Conservation (phyloP, 2,797 vertebrate genomes). For the Megaceryle alcyon region DNA sequence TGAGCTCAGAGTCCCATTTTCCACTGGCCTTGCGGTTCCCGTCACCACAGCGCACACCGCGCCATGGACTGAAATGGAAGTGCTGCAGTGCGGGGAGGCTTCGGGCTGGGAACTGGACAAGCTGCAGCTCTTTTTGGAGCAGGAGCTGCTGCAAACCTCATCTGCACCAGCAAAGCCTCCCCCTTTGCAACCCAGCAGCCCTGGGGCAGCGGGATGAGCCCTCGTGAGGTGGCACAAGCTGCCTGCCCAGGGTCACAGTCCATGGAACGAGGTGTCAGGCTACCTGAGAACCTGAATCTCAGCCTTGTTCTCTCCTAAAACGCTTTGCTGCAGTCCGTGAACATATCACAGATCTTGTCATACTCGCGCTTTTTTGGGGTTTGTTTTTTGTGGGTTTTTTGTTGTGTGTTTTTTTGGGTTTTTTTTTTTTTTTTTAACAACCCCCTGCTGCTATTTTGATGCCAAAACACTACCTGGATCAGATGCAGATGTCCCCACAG, state of each 20-base stretch:
- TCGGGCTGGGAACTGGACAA: accelerated
- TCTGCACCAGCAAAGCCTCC: background rate
- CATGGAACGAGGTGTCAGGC: background rate
- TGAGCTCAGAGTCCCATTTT: conserved; percentile 75
- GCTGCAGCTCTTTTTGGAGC: background rate
- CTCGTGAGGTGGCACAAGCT: background rate
- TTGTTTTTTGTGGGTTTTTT: too few species aligned
- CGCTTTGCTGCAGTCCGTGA: background rate
- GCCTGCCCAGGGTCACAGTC: accelerated
- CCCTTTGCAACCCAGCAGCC: background rate
- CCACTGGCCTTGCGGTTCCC: background rate
- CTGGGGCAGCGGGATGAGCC: background rate
- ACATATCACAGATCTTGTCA: background rate
- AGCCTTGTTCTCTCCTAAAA: background rate
- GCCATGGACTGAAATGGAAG: conserved; percentile 63
- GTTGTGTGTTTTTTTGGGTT: background rate
- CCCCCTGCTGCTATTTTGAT: background rate
- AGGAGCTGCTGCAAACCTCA: background rate
- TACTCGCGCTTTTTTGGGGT: background rate
- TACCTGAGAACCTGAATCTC: background rate
- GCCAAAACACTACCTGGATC: conserved; percentile 19
- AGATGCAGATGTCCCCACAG: conserved; percentile 11
- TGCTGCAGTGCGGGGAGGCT: background rate
- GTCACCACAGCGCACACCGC: background rate
- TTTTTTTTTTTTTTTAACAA: background rate